Base-by-base conservation (phyloP, 2,797 vertebrate genomes). In the Poeciliopsis gracilis region DNA sequence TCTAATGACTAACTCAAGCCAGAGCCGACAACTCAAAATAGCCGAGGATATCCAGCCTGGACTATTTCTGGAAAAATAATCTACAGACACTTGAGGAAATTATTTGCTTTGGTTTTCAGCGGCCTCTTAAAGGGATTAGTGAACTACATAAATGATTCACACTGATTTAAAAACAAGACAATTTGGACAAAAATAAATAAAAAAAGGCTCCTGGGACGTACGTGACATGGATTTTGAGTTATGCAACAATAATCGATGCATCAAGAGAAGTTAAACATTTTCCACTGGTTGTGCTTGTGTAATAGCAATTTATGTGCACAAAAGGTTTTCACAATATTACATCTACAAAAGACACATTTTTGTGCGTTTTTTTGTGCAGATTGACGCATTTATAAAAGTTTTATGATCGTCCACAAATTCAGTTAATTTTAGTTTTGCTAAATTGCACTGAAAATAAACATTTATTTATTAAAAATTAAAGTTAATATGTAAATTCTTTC, bases 1-100 rank as follows among this genome's bases (percentile, higher is more conserved):
- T 90, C 87, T 90, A 83, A 91, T 89, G 90, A 91, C 89, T 78
- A 86, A 86, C 86, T 90, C 66, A 47, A 89, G 84, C 77, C 84
- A 77, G 80, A 78, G 90, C 87, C 87, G 88, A 88, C 77, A 77
- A 85, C 88, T 83, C 77, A 88, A 83, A 90, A 81, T 86, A 82
- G 67, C 73, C 84, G 73, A 84, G 77, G 85, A 88, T 76, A 88
- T 89, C 70, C 82, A 85, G 69, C 33, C 53, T 2, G 33, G 63
- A 57, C 74, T 80, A 85, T 89, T 90, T 88, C 76, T 82, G 72
- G 66, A 86, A 74, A 71, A 85, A 70, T 70, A 85, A 83, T 78
- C 55, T 16, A 12, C 36, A 55, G 72, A 73, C 23, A n/a, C 25
- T 41, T 55, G 36, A 55, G 51, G 51, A 73, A 73, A 73, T 41